Conservation (phyloP, 2,888 invertebrate species). For the Resseliella maxima region DNA sequence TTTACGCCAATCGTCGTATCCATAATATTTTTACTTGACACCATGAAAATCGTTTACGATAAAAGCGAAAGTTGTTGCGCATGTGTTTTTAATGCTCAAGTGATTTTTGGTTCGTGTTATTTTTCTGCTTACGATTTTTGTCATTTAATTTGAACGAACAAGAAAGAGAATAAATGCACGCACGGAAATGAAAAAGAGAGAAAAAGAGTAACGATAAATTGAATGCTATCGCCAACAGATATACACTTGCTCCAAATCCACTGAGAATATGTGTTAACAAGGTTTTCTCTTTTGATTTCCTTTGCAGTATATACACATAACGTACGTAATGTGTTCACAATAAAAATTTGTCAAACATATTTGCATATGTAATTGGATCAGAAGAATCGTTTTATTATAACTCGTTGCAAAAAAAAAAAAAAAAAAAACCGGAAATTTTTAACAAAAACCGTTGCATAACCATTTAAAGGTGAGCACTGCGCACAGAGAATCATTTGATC, state of each 20-base stretch:
- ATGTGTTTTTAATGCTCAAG: neutral
- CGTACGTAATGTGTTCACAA: neutral
- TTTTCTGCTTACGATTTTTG: neutral
- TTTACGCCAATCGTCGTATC: neutral
- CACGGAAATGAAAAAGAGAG: too few relatives aligned
- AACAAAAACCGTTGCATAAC: neutral
- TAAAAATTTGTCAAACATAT: constrained; percentile 17
- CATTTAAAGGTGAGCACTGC: neutral
- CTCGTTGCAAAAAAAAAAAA: too few relatives aligned
- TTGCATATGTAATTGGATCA: neutral
- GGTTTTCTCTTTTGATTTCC: neutral
- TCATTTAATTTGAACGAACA: too few relatives aligned
- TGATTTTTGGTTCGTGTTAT: neutral
- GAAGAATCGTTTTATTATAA: neutral
- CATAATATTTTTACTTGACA: neutral
- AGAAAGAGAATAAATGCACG: too few relatives aligned
- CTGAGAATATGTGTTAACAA: constrained; percentile 28
- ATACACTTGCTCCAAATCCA: neutral
- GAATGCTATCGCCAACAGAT: neutral
- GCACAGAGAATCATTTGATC: constrained; percentile 18
- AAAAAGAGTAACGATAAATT: too few relatives aligned
- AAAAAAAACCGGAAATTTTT: neutral
- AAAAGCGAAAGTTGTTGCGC: constrained; percentile 41
- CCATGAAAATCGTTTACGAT: neutral
- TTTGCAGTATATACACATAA: neutral